Evolutionary conservation across 2,797 vertebrate genomes (phyloP).

Genomic region (Halcyon chelicuti): DNA sequence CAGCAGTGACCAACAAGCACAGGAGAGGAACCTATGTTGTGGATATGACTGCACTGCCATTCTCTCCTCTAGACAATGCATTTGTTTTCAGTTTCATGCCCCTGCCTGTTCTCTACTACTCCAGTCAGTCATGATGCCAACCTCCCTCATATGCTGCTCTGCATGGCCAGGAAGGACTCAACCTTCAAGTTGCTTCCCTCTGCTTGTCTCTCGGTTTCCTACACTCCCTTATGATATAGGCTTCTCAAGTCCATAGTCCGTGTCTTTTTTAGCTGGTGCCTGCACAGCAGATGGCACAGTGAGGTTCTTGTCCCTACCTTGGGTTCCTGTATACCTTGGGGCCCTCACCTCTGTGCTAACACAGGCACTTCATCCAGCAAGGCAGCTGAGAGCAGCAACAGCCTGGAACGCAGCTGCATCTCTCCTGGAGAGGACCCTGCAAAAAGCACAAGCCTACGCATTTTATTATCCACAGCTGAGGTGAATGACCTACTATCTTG

Average conservation of each 20-base stretch:
- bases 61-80: background rate
- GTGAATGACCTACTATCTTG: background rate
- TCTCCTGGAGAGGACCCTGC: background rate
- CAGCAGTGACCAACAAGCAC: background rate
- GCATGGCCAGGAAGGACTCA: background rate
- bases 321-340: background rate
- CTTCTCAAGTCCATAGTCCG: background rate
- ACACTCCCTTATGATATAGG: background rate
- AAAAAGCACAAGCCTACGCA: rapidly evolving
- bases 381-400: background rate
- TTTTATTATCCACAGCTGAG: background rate
- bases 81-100: background rate
- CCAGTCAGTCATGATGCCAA: background rate
- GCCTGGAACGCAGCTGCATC: background rate
- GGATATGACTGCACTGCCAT: background rate
- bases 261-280: rapidly evolving
- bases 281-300: background rate
- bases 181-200: background rate
- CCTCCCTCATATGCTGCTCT: background rate
- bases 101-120: background rate
- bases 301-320: background rate
- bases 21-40: rapidly evolving
- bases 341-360: background rate
- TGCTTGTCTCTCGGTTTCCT: background rate
- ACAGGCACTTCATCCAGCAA: background rate